phyloP scores from a whole-genome alignment of 2,113 vertebrate species.

The Sylvia atricapilla region DNA sequence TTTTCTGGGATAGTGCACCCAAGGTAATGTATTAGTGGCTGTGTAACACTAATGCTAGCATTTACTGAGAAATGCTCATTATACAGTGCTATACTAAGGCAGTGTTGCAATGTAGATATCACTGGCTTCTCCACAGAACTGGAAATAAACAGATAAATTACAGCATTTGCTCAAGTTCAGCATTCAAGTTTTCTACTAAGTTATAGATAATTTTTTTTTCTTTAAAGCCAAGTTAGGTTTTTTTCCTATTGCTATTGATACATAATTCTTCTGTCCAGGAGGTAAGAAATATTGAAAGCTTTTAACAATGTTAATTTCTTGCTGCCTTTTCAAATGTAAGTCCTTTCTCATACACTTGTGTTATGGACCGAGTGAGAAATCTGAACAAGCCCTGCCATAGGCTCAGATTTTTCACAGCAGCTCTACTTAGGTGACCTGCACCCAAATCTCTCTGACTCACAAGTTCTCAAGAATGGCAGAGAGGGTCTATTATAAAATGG shows the following conservation, averaged over 20 bases:
- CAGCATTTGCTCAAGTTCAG: conserved; percentile 37
- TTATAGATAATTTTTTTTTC: not conserved
- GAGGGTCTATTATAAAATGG: not conserved
- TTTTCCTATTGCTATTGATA: not conserved
- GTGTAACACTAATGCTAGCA: conserved; percentile 22
- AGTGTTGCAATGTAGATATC: conserved; percentile 36
- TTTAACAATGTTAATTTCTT: not conserved
- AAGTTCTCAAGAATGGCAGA: not conserved
- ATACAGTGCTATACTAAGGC: conserved; percentile 21
- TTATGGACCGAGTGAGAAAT: not conserved
- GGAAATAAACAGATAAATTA: conserved; percentile 6
- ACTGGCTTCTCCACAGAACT: conserved; percentile 14
- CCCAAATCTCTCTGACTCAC: not conserved
- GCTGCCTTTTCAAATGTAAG: not conserved
- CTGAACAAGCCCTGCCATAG: not conserved
- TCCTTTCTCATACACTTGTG: not conserved
- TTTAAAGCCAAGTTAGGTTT: not conserved
- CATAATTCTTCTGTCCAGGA: not conserved
- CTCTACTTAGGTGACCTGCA: not conserved
- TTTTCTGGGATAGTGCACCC: conserved; percentile 25
- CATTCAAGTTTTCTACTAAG: conserved; percentile 33
- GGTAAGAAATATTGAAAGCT: not conserved
- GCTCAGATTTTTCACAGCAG: not conserved
- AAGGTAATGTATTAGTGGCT: not conserved
- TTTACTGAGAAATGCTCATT: conserved; percentile 29